phyloP scores from a whole-genome alignment of 2,113 vertebrate species.

The Oncorhynchus mykiss region DNA sequence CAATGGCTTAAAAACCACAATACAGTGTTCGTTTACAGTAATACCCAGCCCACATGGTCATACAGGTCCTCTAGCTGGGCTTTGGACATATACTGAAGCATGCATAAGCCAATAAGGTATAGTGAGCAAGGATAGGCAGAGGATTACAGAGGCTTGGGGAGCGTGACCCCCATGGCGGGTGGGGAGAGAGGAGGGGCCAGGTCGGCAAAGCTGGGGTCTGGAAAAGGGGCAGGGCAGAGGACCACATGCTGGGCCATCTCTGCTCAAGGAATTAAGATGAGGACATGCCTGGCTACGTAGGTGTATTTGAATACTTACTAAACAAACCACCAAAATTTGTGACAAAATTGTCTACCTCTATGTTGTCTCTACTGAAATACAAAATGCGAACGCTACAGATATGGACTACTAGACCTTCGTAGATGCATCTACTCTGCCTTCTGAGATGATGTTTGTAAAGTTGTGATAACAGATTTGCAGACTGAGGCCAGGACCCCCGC shows the following conservation, averaged over 20 bases:
- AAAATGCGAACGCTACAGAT: too few species aligned
- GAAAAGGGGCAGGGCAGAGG: slow-evolving; percentile 17
- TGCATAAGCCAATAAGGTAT: background rate
- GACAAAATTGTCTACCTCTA: background rate
- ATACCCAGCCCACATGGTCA: too few species aligned
- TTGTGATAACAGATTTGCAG: background rate
- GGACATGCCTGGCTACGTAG: background rate
- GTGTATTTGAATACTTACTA: background rate
- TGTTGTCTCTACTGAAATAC: background rate
- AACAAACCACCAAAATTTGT: background rate
- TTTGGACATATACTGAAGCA: too few species aligned
- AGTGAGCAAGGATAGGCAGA: slow-evolving; percentile 23
- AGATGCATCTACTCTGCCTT: background rate
- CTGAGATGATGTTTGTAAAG: background rate
- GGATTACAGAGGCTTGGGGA: background rate
- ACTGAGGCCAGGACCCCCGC: slow-evolving; percentile 14
- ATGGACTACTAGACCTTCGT: too few species aligned
- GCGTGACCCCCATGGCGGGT: background rate
- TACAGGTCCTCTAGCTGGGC: too few species aligned
- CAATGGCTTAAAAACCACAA: too few species aligned
- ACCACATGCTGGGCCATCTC: slow-evolving; percentile 20
- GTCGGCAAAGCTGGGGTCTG: background rate
- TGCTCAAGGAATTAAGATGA: slow-evolving; percentile 8
- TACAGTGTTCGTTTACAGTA: too few species aligned
- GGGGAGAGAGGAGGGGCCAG: background rate